Percentiles rank a stretch among this genome's conserved stretches.
Evolutionary conservation across 2,113 vertebrate genomes (phyloP).

Genomic region (Pitta sordida): DNA sequence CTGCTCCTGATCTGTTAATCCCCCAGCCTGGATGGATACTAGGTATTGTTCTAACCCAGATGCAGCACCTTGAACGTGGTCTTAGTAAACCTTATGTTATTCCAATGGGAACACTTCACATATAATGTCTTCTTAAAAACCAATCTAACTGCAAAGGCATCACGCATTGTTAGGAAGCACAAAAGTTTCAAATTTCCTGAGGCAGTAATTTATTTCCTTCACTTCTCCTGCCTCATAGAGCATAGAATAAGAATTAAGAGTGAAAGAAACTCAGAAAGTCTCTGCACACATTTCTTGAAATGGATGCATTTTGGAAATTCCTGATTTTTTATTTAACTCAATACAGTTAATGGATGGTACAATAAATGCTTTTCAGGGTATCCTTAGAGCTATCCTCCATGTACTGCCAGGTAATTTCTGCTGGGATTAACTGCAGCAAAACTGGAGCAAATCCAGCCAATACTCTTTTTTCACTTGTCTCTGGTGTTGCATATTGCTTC

Average conservation of each 20-base stretch:
- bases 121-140: background rate
- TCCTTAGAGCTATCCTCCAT: background rate
- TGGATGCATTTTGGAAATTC: background rate
- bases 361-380: background rate
- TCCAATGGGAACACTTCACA: background rate
- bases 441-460: background rate
- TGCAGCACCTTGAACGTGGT: background rate
- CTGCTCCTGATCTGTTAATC: too few relatives aligned
- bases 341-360: background rate
- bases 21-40: background rate
- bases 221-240: background rate
- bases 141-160: background rate
- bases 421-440: background rate
- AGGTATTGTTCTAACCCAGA: accelerated
- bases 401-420: background rate
- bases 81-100: background rate
- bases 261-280: background rate
- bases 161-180: background rate
- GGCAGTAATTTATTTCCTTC: background rate
- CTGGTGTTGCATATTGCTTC: background rate
- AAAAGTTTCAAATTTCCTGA: accelerated
- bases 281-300: background rate
- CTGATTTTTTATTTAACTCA: background rate
- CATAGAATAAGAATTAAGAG: background rate
- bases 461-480: background rate